Conservation (phyloP, 2,888 invertebrate genomes). For the Linnaemya vulpina region DNA sequence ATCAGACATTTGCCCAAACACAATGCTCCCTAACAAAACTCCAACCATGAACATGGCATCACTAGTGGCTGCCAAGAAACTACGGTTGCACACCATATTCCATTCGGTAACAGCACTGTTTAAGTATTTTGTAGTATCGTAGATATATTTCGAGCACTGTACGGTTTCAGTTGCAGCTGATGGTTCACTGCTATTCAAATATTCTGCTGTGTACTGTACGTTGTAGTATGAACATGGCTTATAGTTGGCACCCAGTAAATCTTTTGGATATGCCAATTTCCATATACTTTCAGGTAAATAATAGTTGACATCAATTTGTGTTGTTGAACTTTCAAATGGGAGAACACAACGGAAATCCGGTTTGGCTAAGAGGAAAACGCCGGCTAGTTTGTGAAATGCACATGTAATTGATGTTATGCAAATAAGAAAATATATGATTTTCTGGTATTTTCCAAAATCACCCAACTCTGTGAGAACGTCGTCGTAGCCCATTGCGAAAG, state of each 20-base stretch:
- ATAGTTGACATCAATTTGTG: conserved; percentile 75
- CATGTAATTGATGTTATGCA: conserved; percentile 89
- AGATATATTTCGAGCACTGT: conserved; percentile 85
- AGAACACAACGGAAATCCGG: conserved; percentile 86
- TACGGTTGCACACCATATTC: conserved; percentile 87
- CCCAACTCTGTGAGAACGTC: conserved; percentile 87
- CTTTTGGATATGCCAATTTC: conserved; percentile 85
- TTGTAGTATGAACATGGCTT: conserved; percentile 85
- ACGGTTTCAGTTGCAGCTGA: conserved; percentile 75
- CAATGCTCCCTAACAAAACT: conserved; percentile 88
- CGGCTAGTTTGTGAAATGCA: conserved; percentile 89
- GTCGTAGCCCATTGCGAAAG: conserved; percentile 86
- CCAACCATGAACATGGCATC: conserved; percentile 88
- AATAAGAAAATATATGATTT: conserved; percentile 87
- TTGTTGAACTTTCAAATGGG: conserved; percentile 84
- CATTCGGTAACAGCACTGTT: conserved; percentile 88
- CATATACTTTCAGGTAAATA: conserved; percentile 83
- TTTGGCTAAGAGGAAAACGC: conserved; percentile 88
- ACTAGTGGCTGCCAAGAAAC: conserved; percentile 86
- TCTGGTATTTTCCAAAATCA: conserved; percentile 89
- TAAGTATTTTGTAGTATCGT: conserved; percentile 85
- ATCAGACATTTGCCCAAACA: conserved; percentile 89
- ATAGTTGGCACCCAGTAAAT: conserved; percentile 82
- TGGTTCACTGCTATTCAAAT: conserved; percentile 76
- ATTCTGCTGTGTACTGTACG: conserved; percentile 81